phyloP scores from a whole-genome alignment of 2,113 vertebrate genomes.

The Nibea coibor region DNA sequence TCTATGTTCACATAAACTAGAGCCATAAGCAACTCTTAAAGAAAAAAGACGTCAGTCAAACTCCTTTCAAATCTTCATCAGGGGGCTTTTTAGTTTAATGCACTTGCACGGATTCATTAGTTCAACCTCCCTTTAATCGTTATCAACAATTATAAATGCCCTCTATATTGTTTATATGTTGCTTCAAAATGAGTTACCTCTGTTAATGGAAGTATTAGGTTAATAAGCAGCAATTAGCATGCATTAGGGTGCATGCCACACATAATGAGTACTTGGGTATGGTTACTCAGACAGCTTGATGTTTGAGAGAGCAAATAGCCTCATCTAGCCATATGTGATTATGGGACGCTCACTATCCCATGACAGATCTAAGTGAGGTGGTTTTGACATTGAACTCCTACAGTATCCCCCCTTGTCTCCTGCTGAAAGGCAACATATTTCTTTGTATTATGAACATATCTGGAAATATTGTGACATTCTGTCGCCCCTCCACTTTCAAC shows the following conservation, averaged over 20 bases:
- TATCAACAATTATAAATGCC: constrained; percentile 23
- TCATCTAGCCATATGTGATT: constrained; percentile 48
- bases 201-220: constrained; percentile 56
- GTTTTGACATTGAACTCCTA: constrained; percentile 47
- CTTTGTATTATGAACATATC: constrained; percentile 43
- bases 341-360: constrained; percentile 41
- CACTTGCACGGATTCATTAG: not conserved
- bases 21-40: constrained; percentile 4
- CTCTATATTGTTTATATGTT: constrained; percentile 41
- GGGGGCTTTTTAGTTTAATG: not conserved
- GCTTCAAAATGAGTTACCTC: constrained; percentile 34
- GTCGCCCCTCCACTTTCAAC: constrained; percentile 45
- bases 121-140: constrained; percentile 4
- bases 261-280: constrained; percentile 69
- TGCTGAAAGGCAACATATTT: constrained; percentile 50
- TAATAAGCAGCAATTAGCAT: constrained; percentile 77
- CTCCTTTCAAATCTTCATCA: constrained; percentile 11
- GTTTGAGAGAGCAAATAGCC: constrained; percentile 70
- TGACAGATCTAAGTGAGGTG: constrained; percentile 63
- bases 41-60: constrained; percentile 4
- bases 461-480: constrained; percentile 57
- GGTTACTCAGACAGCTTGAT: constrained; percentile 62
- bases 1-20: constrained; percentile 22
- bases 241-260: constrained; percentile 59
- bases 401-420: constrained; percentile 42